Conservation (phyloP, 2,888 invertebrate genomes). For the Tipula unca region DNA sequence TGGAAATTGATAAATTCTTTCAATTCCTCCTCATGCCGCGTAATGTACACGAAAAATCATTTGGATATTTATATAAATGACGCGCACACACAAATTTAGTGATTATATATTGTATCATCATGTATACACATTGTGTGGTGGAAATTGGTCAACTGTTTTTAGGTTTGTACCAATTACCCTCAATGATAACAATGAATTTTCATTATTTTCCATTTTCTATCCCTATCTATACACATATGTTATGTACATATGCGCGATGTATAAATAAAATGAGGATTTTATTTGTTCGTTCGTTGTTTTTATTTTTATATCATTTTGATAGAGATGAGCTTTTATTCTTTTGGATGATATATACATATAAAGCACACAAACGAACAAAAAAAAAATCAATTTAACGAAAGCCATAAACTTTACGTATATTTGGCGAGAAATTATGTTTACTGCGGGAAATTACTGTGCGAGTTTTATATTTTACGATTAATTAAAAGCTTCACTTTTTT, state of each 20-base stretch:
- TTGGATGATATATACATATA: not conserved
- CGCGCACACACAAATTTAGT: not conserved
- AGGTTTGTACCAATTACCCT: not conserved
- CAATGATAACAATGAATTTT: constrained; percentile 8
- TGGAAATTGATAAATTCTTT: not conserved
- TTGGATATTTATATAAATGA: too few relatives aligned
- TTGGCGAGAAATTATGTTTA: not conserved
- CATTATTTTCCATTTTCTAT: not conserved
- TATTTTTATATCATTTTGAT: not conserved
- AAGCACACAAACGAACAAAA: not conserved
- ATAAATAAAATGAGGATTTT: not conserved
- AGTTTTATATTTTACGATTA: not conserved
- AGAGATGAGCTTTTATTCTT: not conserved
- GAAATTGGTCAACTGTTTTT: not conserved
- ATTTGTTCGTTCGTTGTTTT: not conserved
- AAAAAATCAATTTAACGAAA: not conserved
- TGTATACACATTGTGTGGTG: not conserved
- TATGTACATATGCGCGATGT: not conserved
- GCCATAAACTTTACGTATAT: not conserved
- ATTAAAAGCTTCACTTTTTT: not conserved
- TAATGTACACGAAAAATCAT: not conserved
- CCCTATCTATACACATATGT: not conserved
- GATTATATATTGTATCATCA: not conserved
- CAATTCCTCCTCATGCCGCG: not conserved
- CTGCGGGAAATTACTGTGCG: not conserved